Evolutionary conservation across 2,888 invertebrate species (phyloP), one percentile per base, ranked within the genome.

Genomic region (Scaptomyza polygonia): DNA sequence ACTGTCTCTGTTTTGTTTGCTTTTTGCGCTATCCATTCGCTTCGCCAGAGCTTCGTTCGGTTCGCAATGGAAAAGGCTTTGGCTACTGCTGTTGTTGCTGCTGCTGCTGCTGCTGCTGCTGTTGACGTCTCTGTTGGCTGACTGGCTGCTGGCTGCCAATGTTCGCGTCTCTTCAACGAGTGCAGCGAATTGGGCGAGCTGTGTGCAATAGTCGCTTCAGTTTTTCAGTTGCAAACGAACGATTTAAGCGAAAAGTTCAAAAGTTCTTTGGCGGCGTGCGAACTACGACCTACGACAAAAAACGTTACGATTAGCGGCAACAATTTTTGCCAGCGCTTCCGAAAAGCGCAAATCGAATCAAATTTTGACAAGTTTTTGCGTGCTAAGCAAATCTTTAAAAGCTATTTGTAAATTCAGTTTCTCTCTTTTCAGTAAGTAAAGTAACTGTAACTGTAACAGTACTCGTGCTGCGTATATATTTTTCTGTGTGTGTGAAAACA

Each of bases 171-270:
- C 63, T 14, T 14, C 77, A 71, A 79, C 72, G 76, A 72, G 71
- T 72, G 80, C 78, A 81, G 82, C 63, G 72, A 70, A 67, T 75
- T 72, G 54, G 71, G 51, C 83, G 69, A 87, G 53, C 72, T 58
- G 75, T 73, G 76, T 81, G 80, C 88, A 83, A 56, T 79, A 85
- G 68, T 70, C 77, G 72, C 65, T 84, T 90, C 89, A 91, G 90
- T 90, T 90, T 61, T 84, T 90, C 89, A 90, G 90, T 90, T 90
- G 87, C 89, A 89, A 90, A 88, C 89, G 89, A 90, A 89, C 91
- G 83, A 88, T 87, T 90, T 87, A 86, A 85, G 84, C 81, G 90
- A 72, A 82, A 77, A 89, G 89, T 89, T 88, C 86, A 79, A 83
- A 74, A 48, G 43, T 52, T 72, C 54, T 72, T 49, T 68, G 66